Evolutionary conservation across 2,888 invertebrate genomes (phyloP).

Genomic region (Nephrotoma guestfalica): DNA sequence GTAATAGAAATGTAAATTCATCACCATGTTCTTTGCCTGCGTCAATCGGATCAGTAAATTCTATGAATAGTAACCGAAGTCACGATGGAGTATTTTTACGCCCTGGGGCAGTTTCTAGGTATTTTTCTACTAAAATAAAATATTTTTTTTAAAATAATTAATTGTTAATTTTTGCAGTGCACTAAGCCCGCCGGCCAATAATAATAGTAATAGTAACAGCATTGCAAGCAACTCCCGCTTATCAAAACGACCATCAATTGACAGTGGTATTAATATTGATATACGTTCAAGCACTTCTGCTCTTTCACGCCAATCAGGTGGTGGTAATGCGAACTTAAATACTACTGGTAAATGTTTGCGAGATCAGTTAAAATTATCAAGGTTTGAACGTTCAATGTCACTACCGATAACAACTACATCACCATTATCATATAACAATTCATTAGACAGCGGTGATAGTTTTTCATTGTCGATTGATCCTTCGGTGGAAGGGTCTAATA

Average conservation of each 20-base stretch:
- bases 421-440: conserved; percentile 23
- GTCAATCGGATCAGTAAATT: conserved; percentile 16
- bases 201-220: not conserved
- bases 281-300: conserved; percentile 24
- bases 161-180: conserved; percentile 17
- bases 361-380: conserved; percentile 28
- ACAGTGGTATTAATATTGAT: conserved; percentile 65
- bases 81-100: conserved; percentile 57
- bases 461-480: conserved; percentile 32
- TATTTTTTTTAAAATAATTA: not conserved
- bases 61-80: conserved; percentile 26
- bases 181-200: conserved; percentile 27
- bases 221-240: conserved; percentile 25
- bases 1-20: conserved; percentile 12
- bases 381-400: conserved; percentile 57
- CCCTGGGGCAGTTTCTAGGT: conserved; percentile 48
- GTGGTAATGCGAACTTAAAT: not conserved
- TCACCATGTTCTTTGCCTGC: conserved; percentile 17
- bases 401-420: conserved; percentile 38
- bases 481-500: conserved; percentile 23
- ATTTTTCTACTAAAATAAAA: conserved; percentile 3
- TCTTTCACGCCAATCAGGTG: not conserved
- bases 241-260: conserved; percentile 60
- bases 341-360: conserved; percentile 33
- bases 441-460: conserved; percentile 31